Conservation (phyloP, 2,888 invertebrate genomes). For the Drosophila bunnanda region DNA sequence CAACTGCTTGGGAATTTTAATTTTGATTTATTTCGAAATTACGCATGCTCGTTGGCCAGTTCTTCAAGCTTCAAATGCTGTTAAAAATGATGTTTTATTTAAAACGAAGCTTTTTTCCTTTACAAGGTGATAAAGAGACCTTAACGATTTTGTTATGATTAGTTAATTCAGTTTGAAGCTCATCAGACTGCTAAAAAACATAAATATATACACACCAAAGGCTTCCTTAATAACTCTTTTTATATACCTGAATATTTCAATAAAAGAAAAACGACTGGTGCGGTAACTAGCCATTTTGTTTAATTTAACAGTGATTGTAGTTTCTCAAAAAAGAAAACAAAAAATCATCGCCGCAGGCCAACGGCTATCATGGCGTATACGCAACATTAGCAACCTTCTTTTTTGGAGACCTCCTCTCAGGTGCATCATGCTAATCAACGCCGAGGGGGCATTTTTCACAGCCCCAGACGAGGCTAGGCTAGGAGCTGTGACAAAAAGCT, state of each 20-base stretch:
- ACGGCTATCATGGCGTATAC: conserved; percentile 30
- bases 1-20: conserved; percentile 11
- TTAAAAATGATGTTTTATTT: not conserved
- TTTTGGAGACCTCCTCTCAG: conserved; percentile 26
- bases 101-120: not conserved
- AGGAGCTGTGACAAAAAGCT: conserved; percentile 39
- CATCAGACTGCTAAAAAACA: not conserved
- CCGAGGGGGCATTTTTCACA: conserved; percentile 42
- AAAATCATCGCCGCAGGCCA: conserved; percentile 1
- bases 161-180: not conserved
- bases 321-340: not conserved
- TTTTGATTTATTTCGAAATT: not conserved
- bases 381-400: conserved; percentile 40
- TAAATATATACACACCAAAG: not conserved
- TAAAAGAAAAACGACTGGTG: not conserved
- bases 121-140: not conserved
- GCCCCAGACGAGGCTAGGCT: conserved; percentile 32
- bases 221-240: not conserved
- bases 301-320: not conserved
- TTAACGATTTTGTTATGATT: not conserved
- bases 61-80: not conserved
- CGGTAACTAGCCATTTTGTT: not conserved
- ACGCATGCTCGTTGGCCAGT: not conserved
- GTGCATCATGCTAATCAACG: conserved; percentile 38
- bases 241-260: not conserved